phyloP scores from a whole-genome alignment of 2,888 invertebrate species.

The Ctenicera cuprea region DNA sequence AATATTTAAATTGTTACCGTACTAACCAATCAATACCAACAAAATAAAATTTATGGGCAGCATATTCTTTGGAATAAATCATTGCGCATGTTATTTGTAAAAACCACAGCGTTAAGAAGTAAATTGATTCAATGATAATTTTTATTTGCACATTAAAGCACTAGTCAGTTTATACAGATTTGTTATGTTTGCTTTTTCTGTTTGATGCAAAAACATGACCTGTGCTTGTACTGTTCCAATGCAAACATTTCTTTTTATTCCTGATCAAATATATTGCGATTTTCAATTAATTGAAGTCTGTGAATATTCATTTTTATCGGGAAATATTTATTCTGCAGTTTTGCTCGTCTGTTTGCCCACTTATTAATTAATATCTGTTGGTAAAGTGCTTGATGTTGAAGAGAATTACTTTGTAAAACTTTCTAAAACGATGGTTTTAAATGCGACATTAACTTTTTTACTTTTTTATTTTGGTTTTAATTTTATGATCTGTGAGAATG shows the following conservation, averaged over 20 bases:
- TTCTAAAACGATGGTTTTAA: not conserved
- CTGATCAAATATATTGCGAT: slow-evolving; percentile 50
- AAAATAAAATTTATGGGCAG: not conserved
- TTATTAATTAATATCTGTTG: slow-evolving; percentile 47
- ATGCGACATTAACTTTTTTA: not conserved
- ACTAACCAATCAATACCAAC: not conserved
- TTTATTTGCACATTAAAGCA: slow-evolving; percentile 53
- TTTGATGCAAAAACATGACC: slow-evolving; percentile 53
- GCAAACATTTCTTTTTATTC: slow-evolving; percentile 53
- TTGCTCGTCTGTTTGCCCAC: slow-evolving; percentile 41
- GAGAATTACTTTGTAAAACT: slow-evolving; percentile 14
- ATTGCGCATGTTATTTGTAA: slow-evolving; percentile 8
- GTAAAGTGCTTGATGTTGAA: not conserved
- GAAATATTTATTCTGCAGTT: slow-evolving; percentile 47
- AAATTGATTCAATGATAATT: slow-evolving; percentile 52
- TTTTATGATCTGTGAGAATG: too few relatives aligned
- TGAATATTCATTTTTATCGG: slow-evolving; percentile 51
- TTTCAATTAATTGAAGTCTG: slow-evolving; percentile 51
- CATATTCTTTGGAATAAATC: not conserved
- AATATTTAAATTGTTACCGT: too few relatives aligned
- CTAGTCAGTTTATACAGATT: slow-evolving; percentile 53
- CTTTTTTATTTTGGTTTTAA: not conserved
- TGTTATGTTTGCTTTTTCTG: slow-evolving; percentile 52
- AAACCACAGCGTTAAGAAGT: slow-evolving; percentile 48
- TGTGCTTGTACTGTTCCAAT: slow-evolving; percentile 49